These are phyloP conservation scores for Parotia lawesii DNA, from an alignment of 2,113 vertebrate species.

Conservation along the genomic window DNA sequence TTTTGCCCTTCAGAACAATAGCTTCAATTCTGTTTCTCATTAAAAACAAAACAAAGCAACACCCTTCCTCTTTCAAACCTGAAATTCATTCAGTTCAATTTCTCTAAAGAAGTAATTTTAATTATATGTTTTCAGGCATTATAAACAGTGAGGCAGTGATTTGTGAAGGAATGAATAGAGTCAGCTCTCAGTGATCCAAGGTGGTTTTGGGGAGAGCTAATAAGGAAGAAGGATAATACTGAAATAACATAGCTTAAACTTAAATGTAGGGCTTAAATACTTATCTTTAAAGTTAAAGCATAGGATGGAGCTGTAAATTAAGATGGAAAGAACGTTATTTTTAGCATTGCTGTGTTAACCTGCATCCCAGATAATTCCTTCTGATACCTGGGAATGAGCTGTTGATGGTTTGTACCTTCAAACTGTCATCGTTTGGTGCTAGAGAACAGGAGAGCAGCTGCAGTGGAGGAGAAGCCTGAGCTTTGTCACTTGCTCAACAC, in stretches of 20 bases:
- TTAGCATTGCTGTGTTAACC: neutral
- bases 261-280: neutral
- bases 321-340: neutral
- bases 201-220: neutral
- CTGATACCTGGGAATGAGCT: neutral
- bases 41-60: slow-evolving; percentile 58
- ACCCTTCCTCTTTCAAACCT: slow-evolving; percentile 58
- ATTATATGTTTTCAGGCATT: slow-evolving; percentile 28
- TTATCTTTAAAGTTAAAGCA: neutral
- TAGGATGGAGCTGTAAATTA: neutral
- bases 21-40: slow-evolving; percentile 47
- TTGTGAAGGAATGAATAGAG: slow-evolving; percentile 16
- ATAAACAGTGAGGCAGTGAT: slow-evolving; percentile 21
- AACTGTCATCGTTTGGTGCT: neutral
- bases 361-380: neutral
- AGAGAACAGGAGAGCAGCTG: neutral
- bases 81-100: slow-evolving; percentile 30
- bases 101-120: slow-evolving; percentile 14
- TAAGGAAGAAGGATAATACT: slow-evolving; percentile 28
- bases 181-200: slow-evolving; percentile 10
- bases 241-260: neutral
- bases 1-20: neutral
- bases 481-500: neutral
- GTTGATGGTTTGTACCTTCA: neutral
- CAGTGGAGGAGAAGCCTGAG: neutral